Conservation (phyloP, 1,140 invertebrate genomes). For the Leptonema lineaticorne region DNA sequence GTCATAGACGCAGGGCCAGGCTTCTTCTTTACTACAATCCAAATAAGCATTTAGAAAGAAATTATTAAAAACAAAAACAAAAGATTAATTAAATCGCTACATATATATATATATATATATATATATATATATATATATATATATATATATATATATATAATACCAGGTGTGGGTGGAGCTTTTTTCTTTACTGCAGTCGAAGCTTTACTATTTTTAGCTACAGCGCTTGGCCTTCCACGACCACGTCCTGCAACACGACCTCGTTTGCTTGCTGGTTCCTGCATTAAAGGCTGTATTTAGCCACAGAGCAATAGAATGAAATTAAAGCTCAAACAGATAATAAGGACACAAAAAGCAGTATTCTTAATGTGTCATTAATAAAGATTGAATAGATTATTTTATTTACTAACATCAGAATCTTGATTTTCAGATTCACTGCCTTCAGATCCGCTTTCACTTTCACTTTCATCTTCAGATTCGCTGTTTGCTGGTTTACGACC, state of each 20-base stretch:
- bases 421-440: slow-evolving; percentile 52
- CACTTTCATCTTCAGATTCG: slow-evolving; percentile 54
- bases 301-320: slow-evolving; percentile 11
- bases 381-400: neutral
- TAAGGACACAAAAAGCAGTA: neutral
- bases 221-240: slow-evolving; percentile 47
- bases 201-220: slow-evolving; percentile 46
- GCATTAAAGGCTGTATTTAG: slow-evolving; percentile 35
- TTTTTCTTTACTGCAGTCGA: slow-evolving; percentile 51
- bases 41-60: too few species aligned
- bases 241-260: slow-evolving; percentile 46
- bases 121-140: neutral
- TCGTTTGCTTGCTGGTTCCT: slow-evolving; percentile 54
- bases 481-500: slow-evolving; percentile 49
- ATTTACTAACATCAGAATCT: slow-evolving; percentile 50
- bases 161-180: slow-evolving; percentile 33
- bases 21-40: slow-evolving; percentile 48
- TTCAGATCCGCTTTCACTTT: slow-evolving; percentile 50
- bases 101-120: too few species aligned
- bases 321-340: slow-evolving; percentile 12
- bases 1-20: slow-evolving; percentile 39
- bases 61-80: too few species aligned
- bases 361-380: neutral
- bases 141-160: neutral
- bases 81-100: too few species aligned